Conservation (phyloP, 2,888 invertebrate genomes). For the Xestia ashworthii region DNA sequence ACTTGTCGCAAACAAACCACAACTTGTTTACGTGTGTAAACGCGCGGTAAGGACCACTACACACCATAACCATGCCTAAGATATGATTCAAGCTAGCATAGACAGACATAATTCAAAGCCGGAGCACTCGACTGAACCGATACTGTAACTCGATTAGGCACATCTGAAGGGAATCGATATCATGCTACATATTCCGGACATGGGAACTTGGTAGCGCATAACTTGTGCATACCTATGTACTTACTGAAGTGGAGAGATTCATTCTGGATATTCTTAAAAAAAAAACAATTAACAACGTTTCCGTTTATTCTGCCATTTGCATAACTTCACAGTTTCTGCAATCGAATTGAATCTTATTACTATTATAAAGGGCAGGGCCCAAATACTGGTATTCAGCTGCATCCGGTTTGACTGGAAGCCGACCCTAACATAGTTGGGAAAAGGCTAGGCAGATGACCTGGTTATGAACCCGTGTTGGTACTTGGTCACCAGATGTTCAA, state of each 20-base stretch:
- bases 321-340: neutral
- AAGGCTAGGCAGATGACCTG: too few species aligned
- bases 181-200: slow-evolving; percentile 36
- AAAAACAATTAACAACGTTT: neutral
- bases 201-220: slow-evolving; percentile 21
- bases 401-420: too few species aligned
- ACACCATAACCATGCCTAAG: slow-evolving; percentile 33
- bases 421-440: too few species aligned
- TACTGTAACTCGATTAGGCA: slow-evolving; percentile 70
- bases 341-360: neutral
- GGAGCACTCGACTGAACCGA: slow-evolving; percentile 61
- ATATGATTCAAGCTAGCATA: slow-evolving; percentile 50
- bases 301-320: neutral
- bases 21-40: neutral
- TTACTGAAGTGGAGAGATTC: neutral
- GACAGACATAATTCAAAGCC: slow-evolving; percentile 58
- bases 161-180: slow-evolving; percentile 68
- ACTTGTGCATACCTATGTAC: neutral
- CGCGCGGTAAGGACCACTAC: neutral
- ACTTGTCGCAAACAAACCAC: neutral
- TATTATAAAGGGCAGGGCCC: too few species aligned
- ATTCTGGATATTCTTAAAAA: neutral
- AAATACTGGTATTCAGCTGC: too few species aligned
- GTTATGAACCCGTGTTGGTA: too few species aligned
- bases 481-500: neutral